Conservation (phyloP, 1,140 invertebrate species). For the Stegodyphus mimosarum region DNA sequence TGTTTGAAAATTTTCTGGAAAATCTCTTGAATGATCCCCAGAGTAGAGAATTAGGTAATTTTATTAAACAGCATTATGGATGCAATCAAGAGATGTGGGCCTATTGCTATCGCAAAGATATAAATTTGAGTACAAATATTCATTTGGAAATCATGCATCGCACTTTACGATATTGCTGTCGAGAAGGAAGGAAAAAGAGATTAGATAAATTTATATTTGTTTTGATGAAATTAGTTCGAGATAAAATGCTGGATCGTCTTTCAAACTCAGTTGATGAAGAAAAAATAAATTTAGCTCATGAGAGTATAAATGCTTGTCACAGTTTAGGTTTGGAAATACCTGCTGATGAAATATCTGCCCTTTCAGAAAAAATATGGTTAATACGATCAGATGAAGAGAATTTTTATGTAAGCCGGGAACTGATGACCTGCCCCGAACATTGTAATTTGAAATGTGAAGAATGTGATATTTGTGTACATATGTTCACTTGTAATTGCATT, state of each 20-base stretch:
- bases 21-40: not conserved
- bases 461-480: slow-evolving; percentile 43
- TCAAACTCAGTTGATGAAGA: slow-evolving; percentile 35
- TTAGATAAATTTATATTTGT: slow-evolving; percentile 47
- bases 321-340: slow-evolving; percentile 18
- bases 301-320: slow-evolving; percentile 29
- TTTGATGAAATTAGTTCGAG: slow-evolving; percentile 33
- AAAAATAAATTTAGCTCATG: slow-evolving; percentile 16
- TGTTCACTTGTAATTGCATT: slow-evolving; percentile 42
- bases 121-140: slow-evolving; percentile 30
- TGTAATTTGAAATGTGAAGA: slow-evolving; percentile 23
- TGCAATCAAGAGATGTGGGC: slow-evolving; percentile 32
- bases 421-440: slow-evolving; percentile 26
- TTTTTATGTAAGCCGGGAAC: not conserved
- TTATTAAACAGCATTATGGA: slow-evolving; percentile 14
- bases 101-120: slow-evolving; percentile 26
- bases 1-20: slow-evolving; percentile 32
- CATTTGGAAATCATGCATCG: slow-evolving; percentile 25
- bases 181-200: slow-evolving; percentile 31
- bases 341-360: slow-evolving; percentile 15
- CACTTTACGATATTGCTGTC: slow-evolving; percentile 35
- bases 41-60: slow-evolving; percentile 5
- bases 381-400: not conserved
- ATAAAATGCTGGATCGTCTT: slow-evolving; percentile 37
- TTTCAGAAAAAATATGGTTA: slow-evolving; percentile 36